Conservation (phyloP, 1,140 invertebrate genomes). For the Schlechtendalia chinensis region DNA sequence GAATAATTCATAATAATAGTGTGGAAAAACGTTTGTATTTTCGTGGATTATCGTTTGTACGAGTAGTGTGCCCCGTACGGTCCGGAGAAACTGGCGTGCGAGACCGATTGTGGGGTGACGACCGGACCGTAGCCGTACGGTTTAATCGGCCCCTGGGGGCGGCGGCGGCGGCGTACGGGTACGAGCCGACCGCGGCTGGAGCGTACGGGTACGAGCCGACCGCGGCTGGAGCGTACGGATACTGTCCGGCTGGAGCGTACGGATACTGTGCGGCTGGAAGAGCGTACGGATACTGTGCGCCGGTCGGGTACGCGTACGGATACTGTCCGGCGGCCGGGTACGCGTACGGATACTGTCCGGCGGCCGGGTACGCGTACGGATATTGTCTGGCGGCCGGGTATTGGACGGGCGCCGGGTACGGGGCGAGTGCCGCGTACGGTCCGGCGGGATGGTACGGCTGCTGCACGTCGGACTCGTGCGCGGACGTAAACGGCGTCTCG, state of each 20-base stretch:
- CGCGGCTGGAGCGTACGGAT: slow-evolving; percentile 50
- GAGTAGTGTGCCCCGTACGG: slow-evolving; percentile 24
- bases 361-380: slow-evolving; percentile 41
- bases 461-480: slow-evolving; percentile 56
- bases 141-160: neutral
- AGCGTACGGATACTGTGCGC: slow-evolving; percentile 33
- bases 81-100: slow-evolving; percentile 31
- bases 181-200: slow-evolving; percentile 52
- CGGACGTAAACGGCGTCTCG: slow-evolving; percentile 56
- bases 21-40: no score
- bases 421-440: no score
- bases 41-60: slow-evolving; percentile 27
- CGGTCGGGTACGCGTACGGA: slow-evolving; percentile 49
- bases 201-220: slow-evolving; percentile 50
- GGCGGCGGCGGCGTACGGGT: slow-evolving; percentile 52
- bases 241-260: slow-evolving; percentile 37
- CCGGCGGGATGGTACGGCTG: slow-evolving; percentile 50
- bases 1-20: no score
- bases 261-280: slow-evolving; percentile 44
- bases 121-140: slow-evolving; percentile 51
- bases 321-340: slow-evolving; percentile 1
- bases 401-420: neutral
- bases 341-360: slow-evolving; percentile 31
- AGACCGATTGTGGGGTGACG: neutral
- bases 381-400: slow-evolving; percentile 50